These are phyloP conservation scores for Drosophila insularis DNA, from an alignment of 1,140 invertebrate genomes.

Conservation along the genomic window DNA sequence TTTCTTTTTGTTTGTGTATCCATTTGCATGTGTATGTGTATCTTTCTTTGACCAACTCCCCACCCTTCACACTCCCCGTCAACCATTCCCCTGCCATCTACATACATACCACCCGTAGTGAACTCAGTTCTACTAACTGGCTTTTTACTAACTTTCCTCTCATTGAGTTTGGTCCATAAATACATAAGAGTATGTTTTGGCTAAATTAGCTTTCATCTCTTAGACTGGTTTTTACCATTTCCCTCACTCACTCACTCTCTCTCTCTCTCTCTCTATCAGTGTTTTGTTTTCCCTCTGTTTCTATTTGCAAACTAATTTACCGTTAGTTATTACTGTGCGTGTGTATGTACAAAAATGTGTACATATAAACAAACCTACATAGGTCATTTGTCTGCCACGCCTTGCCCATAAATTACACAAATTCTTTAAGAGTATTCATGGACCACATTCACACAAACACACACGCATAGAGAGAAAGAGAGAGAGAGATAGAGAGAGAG, in stretches of 20 bases:
- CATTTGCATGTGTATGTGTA: slow-evolving; percentile 10
- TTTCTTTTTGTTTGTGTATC: slow-evolving; percentile 22
- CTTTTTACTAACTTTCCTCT: slow-evolving; percentile 9
- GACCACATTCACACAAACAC: slow-evolving; percentile 19
- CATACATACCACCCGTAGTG: too few relatives aligned
- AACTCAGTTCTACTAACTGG: neutral
- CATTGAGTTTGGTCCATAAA: slow-evolving; percentile 32
- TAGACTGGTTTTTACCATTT: slow-evolving; percentile 53
- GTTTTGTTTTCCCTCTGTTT: slow-evolving; percentile 63
- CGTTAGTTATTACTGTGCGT: slow-evolving; percentile 70
- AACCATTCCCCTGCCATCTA: too few relatives aligned
- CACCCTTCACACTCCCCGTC: neutral
- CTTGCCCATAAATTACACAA: slow-evolving; percentile 73
- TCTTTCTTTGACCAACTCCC: neutral
- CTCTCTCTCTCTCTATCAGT: slow-evolving; percentile 36
- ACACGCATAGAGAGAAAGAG: neutral
- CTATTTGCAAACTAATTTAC: slow-evolving; percentile 79
- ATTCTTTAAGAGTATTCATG: slow-evolving; percentile 50
- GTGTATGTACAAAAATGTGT: slow-evolving; percentile 14
- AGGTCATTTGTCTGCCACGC: slow-evolving; percentile 78
- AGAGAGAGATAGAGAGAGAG: slow-evolving; percentile 26
- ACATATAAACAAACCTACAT: slow-evolving; percentile 66
- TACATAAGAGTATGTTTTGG: slow-evolving; percentile 25
- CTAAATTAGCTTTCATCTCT: slow-evolving; percentile 76
- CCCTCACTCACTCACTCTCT: slow-evolving; percentile 32